These are phyloP conservation scores for Nycticorax nycticorax DNA, from an alignment of 2,113 vertebrate genomes.

Conservation along the genomic window DNA sequence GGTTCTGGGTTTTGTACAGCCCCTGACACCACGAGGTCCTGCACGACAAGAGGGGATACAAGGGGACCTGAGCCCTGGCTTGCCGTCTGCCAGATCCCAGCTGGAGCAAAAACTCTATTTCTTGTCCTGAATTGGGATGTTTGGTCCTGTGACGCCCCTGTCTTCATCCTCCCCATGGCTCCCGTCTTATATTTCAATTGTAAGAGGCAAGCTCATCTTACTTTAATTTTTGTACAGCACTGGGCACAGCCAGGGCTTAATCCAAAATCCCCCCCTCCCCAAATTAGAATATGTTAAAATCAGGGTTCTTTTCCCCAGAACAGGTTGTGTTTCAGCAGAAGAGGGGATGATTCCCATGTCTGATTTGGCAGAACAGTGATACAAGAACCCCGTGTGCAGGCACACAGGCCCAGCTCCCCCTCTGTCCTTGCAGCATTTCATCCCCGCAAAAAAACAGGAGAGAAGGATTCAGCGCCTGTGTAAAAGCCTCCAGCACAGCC, in stretches of 20 bases:
- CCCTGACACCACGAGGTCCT: neutral
- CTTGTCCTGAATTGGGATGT: neutral
- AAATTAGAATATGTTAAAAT: neutral
- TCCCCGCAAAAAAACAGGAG: rapidly evolving
- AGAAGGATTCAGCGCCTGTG: neutral
- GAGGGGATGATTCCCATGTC: neutral
- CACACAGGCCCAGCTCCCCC: neutral
- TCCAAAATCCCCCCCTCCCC: neutral
- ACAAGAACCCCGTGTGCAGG: rapidly evolving
- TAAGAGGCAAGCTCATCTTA: neutral
- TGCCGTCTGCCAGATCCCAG: neutral
- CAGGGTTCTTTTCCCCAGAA: rapidly evolving
- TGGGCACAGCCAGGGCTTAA: neutral
- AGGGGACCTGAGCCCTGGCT: neutral
- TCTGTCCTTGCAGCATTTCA: neutral
- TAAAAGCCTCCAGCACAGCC: neutral
- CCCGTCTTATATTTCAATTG: neutral
- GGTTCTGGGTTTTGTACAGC: neutral
- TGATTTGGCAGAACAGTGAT: neutral
- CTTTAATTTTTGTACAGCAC: neutral
- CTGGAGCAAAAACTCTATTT: neutral
- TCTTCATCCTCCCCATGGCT: neutral
- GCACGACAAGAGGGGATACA: neutral
- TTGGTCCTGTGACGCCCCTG: neutral
- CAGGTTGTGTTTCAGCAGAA: neutral